phyloP scores from a whole-genome alignment of 2,797 vertebrate species.

The Gallinago solitaria region DNA sequence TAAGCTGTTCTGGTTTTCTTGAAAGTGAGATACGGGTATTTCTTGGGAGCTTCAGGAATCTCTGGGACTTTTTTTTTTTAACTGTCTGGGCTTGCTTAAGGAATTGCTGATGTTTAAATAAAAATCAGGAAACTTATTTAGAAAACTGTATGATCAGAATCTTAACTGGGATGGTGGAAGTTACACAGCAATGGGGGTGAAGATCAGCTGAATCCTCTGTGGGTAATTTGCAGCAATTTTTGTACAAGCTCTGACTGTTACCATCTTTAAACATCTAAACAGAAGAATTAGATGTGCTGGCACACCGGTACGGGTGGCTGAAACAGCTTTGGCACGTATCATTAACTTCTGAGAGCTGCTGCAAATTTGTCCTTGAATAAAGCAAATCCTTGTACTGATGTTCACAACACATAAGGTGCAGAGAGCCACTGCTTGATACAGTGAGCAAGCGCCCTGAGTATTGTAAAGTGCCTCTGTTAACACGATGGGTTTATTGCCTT shows the following conservation, averaged over 20 bases:
- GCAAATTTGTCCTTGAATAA: not conserved
- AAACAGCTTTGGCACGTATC: not conserved
- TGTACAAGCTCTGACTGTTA: not conserved
- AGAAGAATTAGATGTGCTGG: not conserved
- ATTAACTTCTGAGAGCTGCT: not conserved
- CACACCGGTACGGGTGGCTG: not conserved
- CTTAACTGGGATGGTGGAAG: not conserved
- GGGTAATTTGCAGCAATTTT: not conserved
- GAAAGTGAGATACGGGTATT: not conserved
- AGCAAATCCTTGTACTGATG: not conserved
- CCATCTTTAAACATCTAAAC: not conserved
- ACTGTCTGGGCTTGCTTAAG: not conserved
- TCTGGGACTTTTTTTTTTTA: not conserved
- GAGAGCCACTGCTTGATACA: not conserved
- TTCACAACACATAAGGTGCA: not conserved
- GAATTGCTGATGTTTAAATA: not conserved
- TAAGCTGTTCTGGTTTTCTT: not conserved
- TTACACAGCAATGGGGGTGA: not conserved
- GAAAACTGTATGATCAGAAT: not conserved
- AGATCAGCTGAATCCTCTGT: not conserved
- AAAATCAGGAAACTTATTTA: not conserved
- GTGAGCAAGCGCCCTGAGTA: not conserved
- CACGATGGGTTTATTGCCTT: slow-evolving; percentile 35
- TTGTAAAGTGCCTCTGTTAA: slow-evolving; percentile 58
- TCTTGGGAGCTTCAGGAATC: not conserved